Base-by-base conservation (phyloP, 2,888 invertebrate genomes). In the Diplolepis rosae region DNA sequence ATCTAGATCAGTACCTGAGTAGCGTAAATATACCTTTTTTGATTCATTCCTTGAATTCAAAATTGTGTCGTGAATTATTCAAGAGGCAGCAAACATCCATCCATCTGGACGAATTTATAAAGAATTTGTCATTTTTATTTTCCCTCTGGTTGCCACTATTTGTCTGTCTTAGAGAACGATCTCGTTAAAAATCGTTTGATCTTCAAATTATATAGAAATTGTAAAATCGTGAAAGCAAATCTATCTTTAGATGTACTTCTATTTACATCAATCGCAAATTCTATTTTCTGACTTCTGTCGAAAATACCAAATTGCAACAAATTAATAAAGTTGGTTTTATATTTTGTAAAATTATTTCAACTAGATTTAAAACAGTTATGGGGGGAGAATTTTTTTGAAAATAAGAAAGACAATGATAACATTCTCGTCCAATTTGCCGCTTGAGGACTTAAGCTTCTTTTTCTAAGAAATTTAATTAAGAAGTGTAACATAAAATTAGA, bases 31-130 rank as follows among this genome's bases (percentile, higher is more conserved):
- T 52, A 15, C 69, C 50, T 52, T 65, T 54, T 67, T 68, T 72
- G 73, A 75, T 72, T 72, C 72, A 52, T 65, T 74, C 65, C 70
- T 67, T 50, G 69, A 68, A 65, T 61, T 35, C 71, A 50, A 72
- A 54, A 54, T 48, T 54, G 56, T 48, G 45, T 28, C 39, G 71
- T 78, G 75, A 78, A 77, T 78, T 73, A 78, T 78, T 78, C 73
- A 76, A 69, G 69, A 72, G 66, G 27, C 39, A 39, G 45, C 11
- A 65, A 45, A 28, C 39, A 42, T 27, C n/a, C 27, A 39, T 61
- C 61, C 61, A 61, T 61, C 61, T 61, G 61, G 61, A 61, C 61
- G 39, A 39, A 61, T 39, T 27, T 61, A 39, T 24, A 39, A 61
- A 61, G 24, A 39, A 39, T 61, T 61, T 61, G 27, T 61, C 39